Base-by-base conservation (phyloP, 2,888 invertebrate genomes). In the Microctonus brassicae region DNA sequence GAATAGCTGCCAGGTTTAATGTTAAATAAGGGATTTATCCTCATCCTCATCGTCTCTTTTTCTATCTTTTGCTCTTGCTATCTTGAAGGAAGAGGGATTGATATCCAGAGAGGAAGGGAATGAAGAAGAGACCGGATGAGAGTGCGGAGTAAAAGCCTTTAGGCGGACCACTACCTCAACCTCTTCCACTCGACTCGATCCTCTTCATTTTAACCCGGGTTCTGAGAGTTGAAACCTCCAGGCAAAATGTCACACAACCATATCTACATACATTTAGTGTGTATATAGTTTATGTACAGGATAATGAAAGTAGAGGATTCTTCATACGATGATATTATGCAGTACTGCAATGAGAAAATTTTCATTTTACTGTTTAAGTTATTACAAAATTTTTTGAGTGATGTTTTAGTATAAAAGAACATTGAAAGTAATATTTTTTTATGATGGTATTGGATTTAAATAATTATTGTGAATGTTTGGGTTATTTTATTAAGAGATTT, bases 71-170 rank as follows among this genome's bases (percentile, higher is more conserved):
- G 7, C 20, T 17, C 17, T 47, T 47, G n/a, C 47, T 47, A 17
- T 47, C 7, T 17, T 6, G 7, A 29, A 29, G 29, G 3, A 82
- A 81, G 78, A 78, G 78, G 80, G 77, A 76, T 77, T 77, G 76
- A 76, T 77, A 77, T 77, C 76, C 70, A 65, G 64, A 57, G 67
- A 68, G 65, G 36, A 11, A 39, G 13, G 39, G 65, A 63, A 71
- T 70, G 70, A 72, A 71, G 67, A 69, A 75, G 71, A 69, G 58
- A 61, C 62, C 39, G 61, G 61, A 68, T 47, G 34, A 72, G 60
- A 68, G 57, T 20, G 47, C 55, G n/a, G 47, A n/a, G 17, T 47
- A 17, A 47, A 47, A n/a, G 7, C 47, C 17, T 47, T 47, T 4
- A n/a, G 17, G n/a, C 20, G 10, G 7, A n/a, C 17, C 20, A 47